A percentile compares a stretch with the other conserved stretches of the same genome.
These are phyloP conservation scores for Aplysina aerophoba DNA, from an alignment of 37 sponge, comb jelly and placozoan species.

Conservation along the genomic window DNA sequence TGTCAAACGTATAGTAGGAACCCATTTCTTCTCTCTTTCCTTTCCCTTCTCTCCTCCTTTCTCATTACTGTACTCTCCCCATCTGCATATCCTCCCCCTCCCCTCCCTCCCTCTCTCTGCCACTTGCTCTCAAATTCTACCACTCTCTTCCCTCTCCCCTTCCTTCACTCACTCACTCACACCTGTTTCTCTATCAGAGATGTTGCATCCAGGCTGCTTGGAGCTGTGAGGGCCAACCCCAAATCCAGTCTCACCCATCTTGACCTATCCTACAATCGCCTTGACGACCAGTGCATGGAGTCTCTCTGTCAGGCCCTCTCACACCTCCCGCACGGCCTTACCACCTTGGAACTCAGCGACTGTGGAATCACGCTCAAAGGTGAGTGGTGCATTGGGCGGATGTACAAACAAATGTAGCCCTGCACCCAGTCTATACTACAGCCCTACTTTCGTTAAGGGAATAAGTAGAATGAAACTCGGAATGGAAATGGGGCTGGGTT, in stretches of 20 bases:
- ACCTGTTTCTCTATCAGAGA: constrained; percentile 41
- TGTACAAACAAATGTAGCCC: no score
- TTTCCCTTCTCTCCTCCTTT: no score
- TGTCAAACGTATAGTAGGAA: no score
- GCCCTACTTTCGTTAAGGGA: no score
- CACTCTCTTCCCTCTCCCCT: neutral
- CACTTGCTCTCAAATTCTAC: neutral
- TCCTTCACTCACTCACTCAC: no score
- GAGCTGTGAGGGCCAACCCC: constrained; percentile 54
- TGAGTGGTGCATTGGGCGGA: no score
- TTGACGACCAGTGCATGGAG: constrained; percentile 70
- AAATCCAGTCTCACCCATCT: constrained; percentile 57
- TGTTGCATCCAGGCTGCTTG: constrained; percentile 10
- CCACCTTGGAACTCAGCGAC: constrained; percentile 51
- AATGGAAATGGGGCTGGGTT: no score
- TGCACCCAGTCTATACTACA: no score
- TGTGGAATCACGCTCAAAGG: constrained; percentile 72
- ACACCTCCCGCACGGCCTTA: constrained; percentile 68
- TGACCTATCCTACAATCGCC: constrained; percentile 65
- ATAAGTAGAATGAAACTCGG: no score
- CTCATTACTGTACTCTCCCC: no score
- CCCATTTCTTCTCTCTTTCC: no score
- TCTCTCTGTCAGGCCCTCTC: constrained; percentile 42
- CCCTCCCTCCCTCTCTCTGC: neutral
- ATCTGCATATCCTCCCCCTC: no score